Base-by-base conservation (phyloP, 1,140 invertebrate genomes). In the Brachionus paranguensis region DNA sequence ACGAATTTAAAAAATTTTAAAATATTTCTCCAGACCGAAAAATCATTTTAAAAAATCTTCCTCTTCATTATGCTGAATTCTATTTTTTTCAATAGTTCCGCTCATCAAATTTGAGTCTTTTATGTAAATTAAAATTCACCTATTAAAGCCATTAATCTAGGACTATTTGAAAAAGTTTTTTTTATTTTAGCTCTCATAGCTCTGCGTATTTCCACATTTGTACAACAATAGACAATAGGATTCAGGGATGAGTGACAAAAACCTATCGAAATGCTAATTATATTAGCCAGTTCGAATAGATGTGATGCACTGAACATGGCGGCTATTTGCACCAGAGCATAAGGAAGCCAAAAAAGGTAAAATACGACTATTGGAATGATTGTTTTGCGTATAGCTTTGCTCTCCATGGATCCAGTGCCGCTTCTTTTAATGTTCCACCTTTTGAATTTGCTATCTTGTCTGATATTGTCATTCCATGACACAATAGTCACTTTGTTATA, bases 311-410 rank as follows among this genome's bases (percentile, higher is more conserved):
- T 81, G 20, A 64, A 20, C 20, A 81, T 24, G 24, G 53, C 20
- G 1, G 17, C 33, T 24, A 81, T 37, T 33, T 81, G 50, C 20
- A 64, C 37, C 2, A 81, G 10, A 20, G 41, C 33, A 68, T 64
- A 81, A 14, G 78, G 78, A 33, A 81, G 41, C 78, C 78, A 81
- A 47, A 81, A 81, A n/a, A 81, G 41, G 41, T 60, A 81, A 64
- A 81, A 81, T 11, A 81, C 53, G 1, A 81, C 37, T 41, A 81
- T 64, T 43, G 78, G 78, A 64, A 81, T 81, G 37, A 81, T 45
- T 24, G 78, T 81, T 27, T 68, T 60, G 4, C 78, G 37, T 17
- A 81, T 81, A 14, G 78, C 78, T 12, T 81, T 81, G 24, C 53
- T 81, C 11, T 81, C 78, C 53, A 81, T 60, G 11, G 50, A 64